phyloP scores from a whole-genome alignment of 2,888 invertebrate genomes.

The Noctua janthina region DNA sequence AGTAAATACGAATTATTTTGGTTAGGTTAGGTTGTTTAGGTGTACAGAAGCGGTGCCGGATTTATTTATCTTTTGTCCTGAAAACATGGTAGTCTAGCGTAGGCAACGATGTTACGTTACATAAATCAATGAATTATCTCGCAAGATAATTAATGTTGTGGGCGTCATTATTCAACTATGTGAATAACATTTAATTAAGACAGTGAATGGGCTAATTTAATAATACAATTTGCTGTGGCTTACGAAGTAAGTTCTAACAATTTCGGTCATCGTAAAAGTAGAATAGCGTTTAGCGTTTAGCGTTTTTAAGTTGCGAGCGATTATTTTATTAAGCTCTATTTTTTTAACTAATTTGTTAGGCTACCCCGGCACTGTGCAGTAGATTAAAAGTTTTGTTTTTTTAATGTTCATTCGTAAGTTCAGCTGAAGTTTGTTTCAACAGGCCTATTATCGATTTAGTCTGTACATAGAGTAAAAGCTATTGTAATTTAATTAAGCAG shows the following conservation, averaged over 20 bases:
- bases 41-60: constrained; percentile 31
- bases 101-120: neutral
- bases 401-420: constrained; percentile 25
- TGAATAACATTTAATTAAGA: neutral
- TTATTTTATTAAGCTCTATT: too few species aligned
- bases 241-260: neutral
- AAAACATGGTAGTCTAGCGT: neutral
- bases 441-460: constrained; percentile 65
- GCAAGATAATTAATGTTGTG: neutral
- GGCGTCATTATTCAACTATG: neutral
- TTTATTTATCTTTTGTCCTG: neutral
- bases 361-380: constrained; percentile 1
- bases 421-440: constrained; percentile 60
- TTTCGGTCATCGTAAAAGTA: neutral
- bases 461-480: constrained; percentile 52
- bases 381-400: constrained; percentile 3
- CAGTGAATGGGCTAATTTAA: neutral
- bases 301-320: neutral
- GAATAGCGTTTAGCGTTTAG: too few species aligned
- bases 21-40: constrained; percentile 21
- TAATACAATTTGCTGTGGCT: neutral
- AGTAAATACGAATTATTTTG: neutral
- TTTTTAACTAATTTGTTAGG: neutral
- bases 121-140: neutral
- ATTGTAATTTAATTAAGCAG: constrained; percentile 1